Base-by-base conservation (phyloP, 2,888 invertebrate genomes). In the Trachelus iudaicus region DNA sequence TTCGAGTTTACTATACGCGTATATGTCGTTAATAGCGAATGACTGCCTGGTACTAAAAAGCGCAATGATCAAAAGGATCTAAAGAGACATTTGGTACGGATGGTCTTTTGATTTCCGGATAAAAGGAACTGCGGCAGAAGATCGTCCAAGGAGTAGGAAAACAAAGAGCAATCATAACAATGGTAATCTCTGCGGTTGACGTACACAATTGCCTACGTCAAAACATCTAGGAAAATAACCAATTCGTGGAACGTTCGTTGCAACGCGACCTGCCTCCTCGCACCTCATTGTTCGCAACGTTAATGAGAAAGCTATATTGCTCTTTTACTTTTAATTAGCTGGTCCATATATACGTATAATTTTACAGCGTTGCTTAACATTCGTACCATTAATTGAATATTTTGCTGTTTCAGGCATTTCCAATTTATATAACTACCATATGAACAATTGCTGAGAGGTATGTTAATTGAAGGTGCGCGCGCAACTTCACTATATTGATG, bases 121-220 rank as follows among this genome's bases (percentile, higher is more conserved):
- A 71, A 71, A 71, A 71, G 71, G 71, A 71, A 71, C 31, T 15
- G 15, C 31, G 31, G 31, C 71, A 23, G 71, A 15, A 33, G 71
- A 15, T 31, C 13, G 31, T 34, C 31, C 71, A 34, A 31, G 71
- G 79, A 80, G 82, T 80, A 83, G 75, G 83, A 84, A 87, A 87
- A 89, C 89, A 89, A 88, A 89, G 88, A 85, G 86, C 89, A 89
- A 87, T 89, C 89, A 87, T 85, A 87, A 89, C 85, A 86, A 88
- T 85, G 85, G 87, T 89, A 88, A 90, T 89, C 85, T 89, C 89
- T 89, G 89, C 84, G 87, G 87, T 87, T 89, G 89, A 89, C 89
- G 88, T 87, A 87, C 85, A 87, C 85, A 87, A 87, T 87, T 88
- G 85, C 85, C 84, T 83, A 84, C 85, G 83, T 85, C 86, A 86